Evolutionary conservation across 2,797 vertebrate genomes (phyloP), one percentile per base, ranked within the genome.

Genomic region (Kryptopterus vitreolus): DNA sequence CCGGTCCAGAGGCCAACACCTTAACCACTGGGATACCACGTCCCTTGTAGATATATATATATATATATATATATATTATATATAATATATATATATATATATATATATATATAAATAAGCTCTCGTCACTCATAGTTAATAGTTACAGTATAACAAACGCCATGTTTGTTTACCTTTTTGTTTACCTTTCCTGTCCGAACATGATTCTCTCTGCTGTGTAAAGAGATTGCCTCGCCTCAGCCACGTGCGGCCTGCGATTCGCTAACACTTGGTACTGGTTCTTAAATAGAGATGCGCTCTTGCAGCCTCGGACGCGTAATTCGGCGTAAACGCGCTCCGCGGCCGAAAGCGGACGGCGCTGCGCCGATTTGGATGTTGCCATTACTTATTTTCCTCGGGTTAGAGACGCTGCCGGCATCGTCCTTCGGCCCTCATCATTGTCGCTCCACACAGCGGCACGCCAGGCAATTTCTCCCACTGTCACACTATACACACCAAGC

Each of bases 381-480:
- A 86, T 85, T 83, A 71, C 80, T 83, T 86, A 84, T 86, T 86
- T 84, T 86, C n/a, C 77, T 70, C 83, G 79, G 68, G 77, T 81
- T 84, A 83, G 68, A 85, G 83, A 77, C 6, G 69, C 76, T 81
- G 78, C 81, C 83, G 81, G 83, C 53, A 80, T 81, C 61, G 58
- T 84, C 81, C 78, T 81, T 75, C 78, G 59, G 72, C 75, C 75
- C 81, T 83, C 77, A 50, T 82, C 85, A 80, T 81, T 72, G 65
- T 84, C 66, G 71, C 83, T 77, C 79, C 22, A 46, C 81, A 82
- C 86, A 86, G 70, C 69, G 33, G 22, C 75, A 48, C 76, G 81
- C 76, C 70, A 76, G 84, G 87, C 87, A 84, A 87, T 91, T 90
- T 86, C 87, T 85, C 82, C 82, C 78, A 83, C 85, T 83, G 83